phyloP scores from a whole-genome alignment of 35 echinoderm and acorn worm genomes.

The Heliocidaris tuberculata region DNA sequence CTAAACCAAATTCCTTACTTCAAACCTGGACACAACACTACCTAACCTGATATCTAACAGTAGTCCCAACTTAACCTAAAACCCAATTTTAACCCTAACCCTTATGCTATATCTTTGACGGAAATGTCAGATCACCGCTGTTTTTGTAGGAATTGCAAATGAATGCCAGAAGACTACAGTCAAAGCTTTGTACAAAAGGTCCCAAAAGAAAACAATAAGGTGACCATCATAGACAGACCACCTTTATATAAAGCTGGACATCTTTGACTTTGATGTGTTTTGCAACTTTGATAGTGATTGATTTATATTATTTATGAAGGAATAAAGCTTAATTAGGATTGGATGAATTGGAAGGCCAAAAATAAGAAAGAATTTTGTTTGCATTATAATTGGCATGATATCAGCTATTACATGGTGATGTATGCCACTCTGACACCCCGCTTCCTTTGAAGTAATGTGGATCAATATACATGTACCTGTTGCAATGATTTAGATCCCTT shows the following conservation, averaged over 20 bases:
- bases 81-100: too few relatives aligned
- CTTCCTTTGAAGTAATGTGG: background rate
- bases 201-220: too few relatives aligned
- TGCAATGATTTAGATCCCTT: background rate
- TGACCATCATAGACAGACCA: too few relatives aligned
- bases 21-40: too few relatives aligned
- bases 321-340: background rate
- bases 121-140: too few relatives aligned
- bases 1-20: too few relatives aligned
- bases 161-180: too few relatives aligned
- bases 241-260: background rate
- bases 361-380: background rate
- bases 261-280: background rate
- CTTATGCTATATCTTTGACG: too few relatives aligned
- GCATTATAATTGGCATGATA: background rate
- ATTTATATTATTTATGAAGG: background rate
- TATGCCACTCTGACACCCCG: background rate
- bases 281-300: background rate
- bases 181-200: too few relatives aligned
- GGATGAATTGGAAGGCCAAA: background rate
- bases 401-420: background rate
- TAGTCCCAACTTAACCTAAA: too few relatives aligned
- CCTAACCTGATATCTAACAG: too few relatives aligned
- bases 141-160: too few relatives aligned
- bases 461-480: background rate